Evolutionary conservation across 2,888 invertebrate genomes (phyloP).

Genomic region (Eristalis pertinax): DNA sequence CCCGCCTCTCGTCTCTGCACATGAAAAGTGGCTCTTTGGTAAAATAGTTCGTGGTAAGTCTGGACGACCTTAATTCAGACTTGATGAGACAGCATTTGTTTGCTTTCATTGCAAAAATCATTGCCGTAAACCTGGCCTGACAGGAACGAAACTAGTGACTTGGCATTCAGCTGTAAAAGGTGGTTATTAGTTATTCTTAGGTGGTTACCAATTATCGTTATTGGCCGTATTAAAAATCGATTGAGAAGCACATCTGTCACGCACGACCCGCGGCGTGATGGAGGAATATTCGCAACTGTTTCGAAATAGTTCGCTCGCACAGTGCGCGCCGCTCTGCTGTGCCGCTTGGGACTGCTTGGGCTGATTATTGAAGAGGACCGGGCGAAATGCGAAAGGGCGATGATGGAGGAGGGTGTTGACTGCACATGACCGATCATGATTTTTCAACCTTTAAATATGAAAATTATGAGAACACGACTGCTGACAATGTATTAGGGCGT

Average conservation of each 20-base stretch:
- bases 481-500: slow-evolving; percentile 64
- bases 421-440: slow-evolving; percentile 71
- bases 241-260: slow-evolving; percentile 82
- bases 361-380: slow-evolving; percentile 57
- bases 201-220: slow-evolving; percentile 82
- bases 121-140: no score
- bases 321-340: background rate
- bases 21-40: no score
- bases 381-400: slow-evolving; percentile 43
- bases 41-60: no score
- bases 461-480: slow-evolving; percentile 65
- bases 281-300: slow-evolving; percentile 73
- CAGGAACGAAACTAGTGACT: no score
- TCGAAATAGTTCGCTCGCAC: no score
- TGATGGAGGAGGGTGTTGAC: slow-evolving; percentile 72
- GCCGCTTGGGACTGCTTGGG: slow-evolving; percentile 39
- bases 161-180: no score
- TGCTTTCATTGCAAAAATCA: no score
- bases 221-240: slow-evolving; percentile 82
- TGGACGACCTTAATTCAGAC: no score
- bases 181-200: no score
- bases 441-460: slow-evolving; percentile 69
- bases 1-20: no score
- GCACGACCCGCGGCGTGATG: slow-evolving; percentile 72
- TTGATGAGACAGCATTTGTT: no score